Conservation (phyloP, 2,113 vertebrate genomes). For the Brachypodius melanocephalos region DNA sequence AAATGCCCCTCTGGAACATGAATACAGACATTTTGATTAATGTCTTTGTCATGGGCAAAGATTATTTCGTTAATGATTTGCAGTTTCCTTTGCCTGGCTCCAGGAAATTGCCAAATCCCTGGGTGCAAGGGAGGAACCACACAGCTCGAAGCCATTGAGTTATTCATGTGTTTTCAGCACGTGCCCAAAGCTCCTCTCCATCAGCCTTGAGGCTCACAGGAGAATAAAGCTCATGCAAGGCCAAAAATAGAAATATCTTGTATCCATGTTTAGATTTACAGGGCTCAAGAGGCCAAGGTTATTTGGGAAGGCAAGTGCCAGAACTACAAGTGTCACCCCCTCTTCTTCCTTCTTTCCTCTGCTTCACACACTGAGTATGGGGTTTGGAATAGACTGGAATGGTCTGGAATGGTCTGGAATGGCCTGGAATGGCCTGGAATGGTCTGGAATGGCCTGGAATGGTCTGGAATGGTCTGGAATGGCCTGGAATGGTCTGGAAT, state of each 20-base stretch:
- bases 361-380: rapidly evolving
- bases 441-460: too few relatives aligned
- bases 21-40: conserved; percentile 26
- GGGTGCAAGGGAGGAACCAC: background rate
- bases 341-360: background rate
- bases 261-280: background rate
- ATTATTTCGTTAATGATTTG: conserved; percentile 47
- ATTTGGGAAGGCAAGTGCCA: background rate
- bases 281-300: background rate
- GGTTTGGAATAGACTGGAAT: background rate
- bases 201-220: background rate
- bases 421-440: too few relatives aligned
- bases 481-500: background rate
- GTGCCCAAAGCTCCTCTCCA: background rate
- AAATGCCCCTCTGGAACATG: conserved; percentile 17
- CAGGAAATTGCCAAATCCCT: conserved; percentile 36
- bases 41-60: conserved; percentile 50
- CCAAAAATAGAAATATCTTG: background rate
- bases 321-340: rapidly evolving
- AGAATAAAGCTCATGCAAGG: background rate
- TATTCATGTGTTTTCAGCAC: background rate
- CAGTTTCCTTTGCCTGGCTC: background rate
- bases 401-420: too few relatives aligned
- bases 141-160: background rate
- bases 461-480: too few relatives aligned